These are phyloP conservation scores for Pionites leucogaster DNA, from an alignment of 2,113 vertebrate genomes.

Conservation along the genomic window DNA sequence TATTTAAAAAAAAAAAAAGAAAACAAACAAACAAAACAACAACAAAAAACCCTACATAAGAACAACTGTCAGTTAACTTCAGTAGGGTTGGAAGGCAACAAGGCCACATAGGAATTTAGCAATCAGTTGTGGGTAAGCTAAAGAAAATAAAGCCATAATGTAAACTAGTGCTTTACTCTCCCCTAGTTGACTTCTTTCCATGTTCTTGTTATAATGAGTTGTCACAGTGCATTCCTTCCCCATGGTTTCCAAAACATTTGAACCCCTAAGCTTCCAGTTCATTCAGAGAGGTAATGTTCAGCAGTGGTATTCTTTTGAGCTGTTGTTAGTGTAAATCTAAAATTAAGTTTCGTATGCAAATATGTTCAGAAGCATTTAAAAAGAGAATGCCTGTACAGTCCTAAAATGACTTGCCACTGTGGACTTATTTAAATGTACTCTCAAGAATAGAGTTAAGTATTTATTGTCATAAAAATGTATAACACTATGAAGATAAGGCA, in stretches of 20 bases:
- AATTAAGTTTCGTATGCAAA: background rate
- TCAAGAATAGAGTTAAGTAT: background rate
- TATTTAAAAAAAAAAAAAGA: background rate
- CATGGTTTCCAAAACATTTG: background rate
- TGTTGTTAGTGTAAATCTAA: background rate
- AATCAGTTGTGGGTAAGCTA: background rate
- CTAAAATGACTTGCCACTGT: background rate
- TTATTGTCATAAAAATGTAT: background rate
- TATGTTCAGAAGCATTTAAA: background rate
- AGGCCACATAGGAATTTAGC: background rate
- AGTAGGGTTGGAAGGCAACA: background rate
- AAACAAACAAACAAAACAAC: no score
- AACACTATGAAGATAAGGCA: background rate
- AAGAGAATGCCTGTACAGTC: background rate
- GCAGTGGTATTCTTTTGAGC: background rate
- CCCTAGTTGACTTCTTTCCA: background rate
- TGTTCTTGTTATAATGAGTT: background rate
- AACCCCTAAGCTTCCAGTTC: background rate
- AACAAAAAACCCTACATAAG: background rate
- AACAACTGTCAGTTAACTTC: background rate
- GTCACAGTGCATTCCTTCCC: background rate
- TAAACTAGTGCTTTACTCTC: background rate
- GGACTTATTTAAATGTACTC: background rate
- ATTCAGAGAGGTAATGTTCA: background rate
- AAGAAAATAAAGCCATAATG: background rate